Percentiles rank a stretch among this genome's conserved stretches.
phyloP scores from a whole-genome alignment of 2,888 invertebrate genomes.

The Ashinkailepas kermadecensis region DNA sequence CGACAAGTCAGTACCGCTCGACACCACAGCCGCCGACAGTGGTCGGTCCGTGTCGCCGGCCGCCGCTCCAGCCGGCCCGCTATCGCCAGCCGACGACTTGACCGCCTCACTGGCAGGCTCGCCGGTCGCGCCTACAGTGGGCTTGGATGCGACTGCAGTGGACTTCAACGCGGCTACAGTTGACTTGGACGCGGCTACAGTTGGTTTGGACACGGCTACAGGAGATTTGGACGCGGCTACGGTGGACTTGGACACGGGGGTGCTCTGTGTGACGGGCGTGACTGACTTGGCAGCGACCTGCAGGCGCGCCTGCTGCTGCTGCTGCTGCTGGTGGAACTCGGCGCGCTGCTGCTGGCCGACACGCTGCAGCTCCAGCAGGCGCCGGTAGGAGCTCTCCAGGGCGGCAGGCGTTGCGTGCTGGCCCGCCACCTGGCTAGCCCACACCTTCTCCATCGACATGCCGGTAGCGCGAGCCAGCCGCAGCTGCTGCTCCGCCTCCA shows the following conservation, averaged over 20 bases:
- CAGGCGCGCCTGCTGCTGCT: too few species aligned
- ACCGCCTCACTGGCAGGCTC: too few species aligned
- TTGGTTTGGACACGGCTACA: too few species aligned
- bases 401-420: not conserved
- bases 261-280: too few species aligned
- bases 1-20: not conserved
- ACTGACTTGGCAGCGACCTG: too few species aligned
- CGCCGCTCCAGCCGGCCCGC: not conserved
- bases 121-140: too few species aligned
- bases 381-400: not conserved
- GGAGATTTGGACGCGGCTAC: too few species aligned
- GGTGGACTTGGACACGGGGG: too few species aligned
- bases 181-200: too few species aligned
- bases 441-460: not conserved
- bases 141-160: too few species aligned
- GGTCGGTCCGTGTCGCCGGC: not conserved
- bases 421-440: not conserved
- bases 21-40: not conserved
- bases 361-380: slow-evolving; percentile 4
- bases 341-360: not conserved
- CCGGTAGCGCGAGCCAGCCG: not conserved
- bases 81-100: too few species aligned
- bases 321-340: not conserved
- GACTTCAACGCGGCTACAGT: too few species aligned
- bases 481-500: not conserved